A percentile compares a stretch with the other conserved stretches of the same genome.
These are phyloP conservation scores for Pogonus chalceus DNA, from an alignment of 1,140 invertebrate species.

Conservation along the genomic window DNA sequence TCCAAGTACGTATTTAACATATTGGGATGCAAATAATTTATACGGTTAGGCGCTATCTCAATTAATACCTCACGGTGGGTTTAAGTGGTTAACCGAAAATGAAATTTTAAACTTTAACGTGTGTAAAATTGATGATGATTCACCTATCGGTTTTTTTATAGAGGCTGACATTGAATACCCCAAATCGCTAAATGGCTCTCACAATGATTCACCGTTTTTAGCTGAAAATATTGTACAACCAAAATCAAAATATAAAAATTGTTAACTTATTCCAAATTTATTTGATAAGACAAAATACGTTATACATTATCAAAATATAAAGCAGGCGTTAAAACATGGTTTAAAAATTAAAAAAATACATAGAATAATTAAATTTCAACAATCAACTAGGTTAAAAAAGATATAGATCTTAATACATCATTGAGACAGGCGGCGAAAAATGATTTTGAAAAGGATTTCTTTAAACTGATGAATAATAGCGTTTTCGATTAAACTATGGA, in stretches of 20 bases:
- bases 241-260: constrained; percentile 11
- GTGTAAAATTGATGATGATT: constrained; percentile 25
- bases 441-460: background rate
- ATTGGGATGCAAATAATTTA: constrained; percentile 23
- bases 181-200: constrained; percentile 35
- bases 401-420: constrained; percentile 35
- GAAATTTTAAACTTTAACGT: constrained; percentile 25
- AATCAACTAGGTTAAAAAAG: constrained; percentile 39
- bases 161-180: constrained; percentile 32
- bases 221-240: constrained; percentile 28
- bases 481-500: constrained; percentile 41
- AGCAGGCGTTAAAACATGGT: constrained; percentile 37
- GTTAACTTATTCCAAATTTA: constrained; percentile 29
- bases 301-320: constrained; percentile 40
- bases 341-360: constrained; percentile 39
- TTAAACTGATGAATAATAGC: constrained; percentile 35
- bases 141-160: constrained; percentile 37
- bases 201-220: constrained; percentile 39
- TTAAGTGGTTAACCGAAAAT: constrained; percentile 29
- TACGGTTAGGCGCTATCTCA: constrained; percentile 40
- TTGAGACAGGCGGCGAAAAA: constrained; percentile 9
- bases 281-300: constrained; percentile 35
- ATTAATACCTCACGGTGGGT: constrained; percentile 29
- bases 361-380: constrained; percentile 40
- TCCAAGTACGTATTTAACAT: constrained; percentile 19